Conservation (phyloP, 2,888 invertebrate species). For the Noctua janthe region DNA sequence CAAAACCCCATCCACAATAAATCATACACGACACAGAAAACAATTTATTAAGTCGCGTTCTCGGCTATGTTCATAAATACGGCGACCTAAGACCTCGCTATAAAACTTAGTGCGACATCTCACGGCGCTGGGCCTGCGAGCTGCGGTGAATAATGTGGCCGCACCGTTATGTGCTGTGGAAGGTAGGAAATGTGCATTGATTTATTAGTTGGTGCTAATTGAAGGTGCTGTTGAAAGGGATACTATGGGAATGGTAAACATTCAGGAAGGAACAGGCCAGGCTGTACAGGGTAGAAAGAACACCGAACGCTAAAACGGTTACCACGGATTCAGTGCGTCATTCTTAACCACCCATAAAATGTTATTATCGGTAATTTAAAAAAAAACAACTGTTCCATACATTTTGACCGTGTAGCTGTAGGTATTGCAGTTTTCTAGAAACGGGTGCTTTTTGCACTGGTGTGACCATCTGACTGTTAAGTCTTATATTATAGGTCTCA, state of each 20-base stretch:
- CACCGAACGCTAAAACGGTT: too few relatives aligned
- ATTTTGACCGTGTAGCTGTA: too few relatives aligned
- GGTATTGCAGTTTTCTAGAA: too few relatives aligned
- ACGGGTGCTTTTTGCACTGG: too few relatives aligned
- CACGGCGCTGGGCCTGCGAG: constrained; percentile 32
- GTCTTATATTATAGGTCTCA: too few relatives aligned
- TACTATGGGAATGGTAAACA: neutral
- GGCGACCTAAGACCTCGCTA: constrained; percentile 53
- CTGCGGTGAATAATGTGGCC: constrained; percentile 46
- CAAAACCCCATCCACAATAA: constrained; percentile 24
- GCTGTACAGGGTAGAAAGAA: too few relatives aligned
- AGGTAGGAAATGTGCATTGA: constrained; percentile 38
- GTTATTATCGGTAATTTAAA: too few relatives aligned
- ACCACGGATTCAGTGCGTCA: too few relatives aligned
- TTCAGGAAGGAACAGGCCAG: too few relatives aligned
- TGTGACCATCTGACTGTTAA: too few relatives aligned
- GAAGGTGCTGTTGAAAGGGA: constrained; percentile 4
- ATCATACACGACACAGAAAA: constrained; percentile 41
- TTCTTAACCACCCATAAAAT: too few relatives aligned
- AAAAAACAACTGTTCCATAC: too few relatives aligned
- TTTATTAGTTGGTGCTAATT: constrained; percentile 54
- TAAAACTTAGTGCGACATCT: constrained; percentile 63
- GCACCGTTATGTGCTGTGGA: constrained; percentile 53
- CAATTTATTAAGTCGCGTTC: constrained; percentile 54
- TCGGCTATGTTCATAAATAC: constrained; percentile 56